These are phyloP conservation scores for Acleris cristana DNA, from an alignment of 2,888 invertebrate species.

Conservation along the genomic window DNA sequence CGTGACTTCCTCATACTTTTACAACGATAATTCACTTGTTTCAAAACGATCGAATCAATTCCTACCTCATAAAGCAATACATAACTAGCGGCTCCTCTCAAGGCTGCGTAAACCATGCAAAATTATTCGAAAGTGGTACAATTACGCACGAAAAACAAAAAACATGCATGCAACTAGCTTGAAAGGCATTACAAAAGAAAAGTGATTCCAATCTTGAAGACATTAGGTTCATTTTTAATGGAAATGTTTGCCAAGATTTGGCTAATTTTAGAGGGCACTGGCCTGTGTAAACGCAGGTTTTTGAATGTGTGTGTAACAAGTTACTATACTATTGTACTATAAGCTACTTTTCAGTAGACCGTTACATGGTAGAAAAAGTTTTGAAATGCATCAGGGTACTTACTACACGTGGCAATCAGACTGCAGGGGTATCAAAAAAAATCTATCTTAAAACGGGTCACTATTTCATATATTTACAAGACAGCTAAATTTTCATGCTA, in stretches of 20 bases:
- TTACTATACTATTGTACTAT: conserved; percentile 45
- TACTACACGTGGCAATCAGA: conserved; percentile 5
- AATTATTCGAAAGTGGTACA: conserved; percentile 35
- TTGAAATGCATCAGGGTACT: conserved; percentile 40
- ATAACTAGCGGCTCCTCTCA: conserved; percentile 6
- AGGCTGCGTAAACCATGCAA: conserved; percentile 29
- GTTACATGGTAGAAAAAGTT: conserved; percentile 54
- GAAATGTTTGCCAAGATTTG: conserved; percentile 14
- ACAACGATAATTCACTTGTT: too few relatives aligned
- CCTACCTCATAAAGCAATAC: not conserved
- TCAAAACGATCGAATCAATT: not conserved
- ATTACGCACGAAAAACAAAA: conserved; percentile 34
- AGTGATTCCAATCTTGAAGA: conserved; percentile 16
- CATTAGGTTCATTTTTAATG: conserved; percentile 20
- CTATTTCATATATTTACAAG: too few relatives aligned
- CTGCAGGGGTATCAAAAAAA: conserved; percentile 5
- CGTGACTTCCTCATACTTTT: too few relatives aligned
- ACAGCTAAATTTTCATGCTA: too few relatives aligned
- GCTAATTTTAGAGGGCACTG: conserved; percentile 44
- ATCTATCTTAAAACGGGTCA: too few relatives aligned
- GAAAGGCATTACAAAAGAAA: conserved; percentile 2
- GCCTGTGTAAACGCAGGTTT: conserved; percentile 52
- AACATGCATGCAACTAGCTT: conserved; percentile 22
- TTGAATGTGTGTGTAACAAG: conserved; percentile 48
- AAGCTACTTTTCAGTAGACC: conserved; percentile 52